Evolutionary conservation across 2,888 invertebrate genomes (phyloP).

Genomic region (Aphelenchoides bicaudatus): DNA sequence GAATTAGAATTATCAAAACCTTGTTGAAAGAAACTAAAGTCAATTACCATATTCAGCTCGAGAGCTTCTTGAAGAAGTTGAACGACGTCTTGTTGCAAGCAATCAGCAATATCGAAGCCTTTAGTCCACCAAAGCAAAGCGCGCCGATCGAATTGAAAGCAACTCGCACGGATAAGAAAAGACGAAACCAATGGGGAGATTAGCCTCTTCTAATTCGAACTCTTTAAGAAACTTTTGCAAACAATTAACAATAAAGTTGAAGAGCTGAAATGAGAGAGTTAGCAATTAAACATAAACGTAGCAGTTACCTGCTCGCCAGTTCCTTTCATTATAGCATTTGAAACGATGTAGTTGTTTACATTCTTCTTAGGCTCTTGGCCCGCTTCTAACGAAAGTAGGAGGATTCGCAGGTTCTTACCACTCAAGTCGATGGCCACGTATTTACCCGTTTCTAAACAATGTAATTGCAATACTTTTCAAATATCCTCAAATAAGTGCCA

Average conservation of each 20-base stretch:
- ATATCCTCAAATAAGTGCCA: background rate
- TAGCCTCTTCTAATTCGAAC: slow-evolving; percentile 54
- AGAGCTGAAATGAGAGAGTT: slow-evolving; percentile 43
- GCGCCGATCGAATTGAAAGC: slow-evolving; percentile 58
- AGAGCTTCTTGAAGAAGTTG: slow-evolving; percentile 57
- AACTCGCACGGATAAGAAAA: slow-evolving; percentile 61
- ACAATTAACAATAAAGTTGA: slow-evolving; percentile 61
- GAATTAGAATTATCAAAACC: slow-evolving; percentile 29
- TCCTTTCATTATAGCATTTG: slow-evolving; percentile 59
- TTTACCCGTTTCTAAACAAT: slow-evolving; percentile 52
- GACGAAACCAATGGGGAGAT: slow-evolving; percentile 60
- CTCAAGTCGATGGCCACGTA: slow-evolving; percentile 60
- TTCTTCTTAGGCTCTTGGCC: slow-evolving; percentile 40
- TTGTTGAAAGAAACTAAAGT: slow-evolving; percentile 6
- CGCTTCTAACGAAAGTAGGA: slow-evolving; percentile 54
- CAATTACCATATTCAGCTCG: slow-evolving; percentile 57
- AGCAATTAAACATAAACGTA: slow-evolving; percentile 10
- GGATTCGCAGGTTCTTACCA: slow-evolving; percentile 60
- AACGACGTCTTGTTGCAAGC: slow-evolving; percentile 60
- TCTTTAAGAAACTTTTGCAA: slow-evolving; percentile 58
- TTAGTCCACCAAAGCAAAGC: slow-evolving; percentile 61
- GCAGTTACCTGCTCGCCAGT: slow-evolving; percentile 58
- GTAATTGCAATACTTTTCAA: slow-evolving; percentile 5
- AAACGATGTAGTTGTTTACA: slow-evolving; percentile 58
- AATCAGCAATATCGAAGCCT: slow-evolving; percentile 60